Percentiles rank a stretch among this genome's conserved stretches.
Conservation (phyloP, 2,888 invertebrate species). For the Ferdinandea cuprea region DNA sequence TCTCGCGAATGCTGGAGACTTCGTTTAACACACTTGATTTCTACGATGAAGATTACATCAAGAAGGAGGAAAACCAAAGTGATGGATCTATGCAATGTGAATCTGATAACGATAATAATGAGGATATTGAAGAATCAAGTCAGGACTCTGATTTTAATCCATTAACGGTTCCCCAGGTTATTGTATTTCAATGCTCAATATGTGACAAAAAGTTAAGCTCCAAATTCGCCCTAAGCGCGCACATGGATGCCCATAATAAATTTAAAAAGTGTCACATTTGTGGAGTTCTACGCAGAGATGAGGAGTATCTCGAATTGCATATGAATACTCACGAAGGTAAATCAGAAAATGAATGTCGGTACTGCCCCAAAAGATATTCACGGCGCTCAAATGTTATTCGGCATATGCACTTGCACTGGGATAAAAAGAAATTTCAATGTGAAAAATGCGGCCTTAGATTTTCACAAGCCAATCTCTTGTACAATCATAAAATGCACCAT, state of each 20-base stretch:
- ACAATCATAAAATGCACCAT: slow-evolving; percentile 80
- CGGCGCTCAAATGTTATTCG: slow-evolving; percentile 80
- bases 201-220: slow-evolving; percentile 28
- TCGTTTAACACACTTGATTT: slow-evolving; percentile 76
- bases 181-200: neutral
- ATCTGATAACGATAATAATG: neutral
- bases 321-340: slow-evolving; percentile 81
- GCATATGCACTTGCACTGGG: slow-evolving; percentile 81
- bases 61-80: slow-evolving; percentile 27
- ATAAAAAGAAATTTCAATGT: slow-evolving; percentile 81
- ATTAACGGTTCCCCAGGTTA: neutral
- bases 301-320: slow-evolving; percentile 80
- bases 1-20: slow-evolving; percentile 78
- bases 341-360: slow-evolving; percentile 80
- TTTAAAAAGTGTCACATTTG: slow-evolving; percentile 77
- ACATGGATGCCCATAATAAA: slow-evolving; percentile 24
- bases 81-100: slow-evolving; percentile 14
- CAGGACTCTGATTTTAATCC: neutral
- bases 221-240: slow-evolving; percentile 17
- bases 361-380: slow-evolving; percentile 79
- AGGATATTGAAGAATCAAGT: neutral
- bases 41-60: slow-evolving; percentile 18
- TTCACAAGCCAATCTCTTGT: slow-evolving; percentile 79
- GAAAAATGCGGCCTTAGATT: slow-evolving; percentile 81
- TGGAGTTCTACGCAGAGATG: slow-evolving; percentile 79